Conservation (phyloP, 2,113 vertebrate species). For the Orientallactaga bullata region DNA sequence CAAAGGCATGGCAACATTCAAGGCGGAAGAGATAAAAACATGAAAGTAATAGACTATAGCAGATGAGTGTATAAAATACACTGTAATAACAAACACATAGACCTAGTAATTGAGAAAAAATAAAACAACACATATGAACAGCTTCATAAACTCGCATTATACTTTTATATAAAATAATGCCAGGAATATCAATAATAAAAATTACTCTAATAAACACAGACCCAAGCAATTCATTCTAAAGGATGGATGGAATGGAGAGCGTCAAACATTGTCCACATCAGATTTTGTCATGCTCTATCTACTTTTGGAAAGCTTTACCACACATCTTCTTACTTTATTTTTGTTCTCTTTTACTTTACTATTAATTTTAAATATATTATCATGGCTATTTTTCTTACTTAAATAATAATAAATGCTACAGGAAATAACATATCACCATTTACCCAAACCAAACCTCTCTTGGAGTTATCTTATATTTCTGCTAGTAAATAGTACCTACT, state of each 20-base stretch:
- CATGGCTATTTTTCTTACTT: background rate
- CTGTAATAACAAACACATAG: background rate
- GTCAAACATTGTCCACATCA: background rate
- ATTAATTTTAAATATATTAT: background rate
- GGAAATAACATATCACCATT: background rate
- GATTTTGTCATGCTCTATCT: background rate
- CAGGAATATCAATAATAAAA: background rate
- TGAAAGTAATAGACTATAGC: background rate
- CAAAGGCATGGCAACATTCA: background rate
- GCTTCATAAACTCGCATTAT: background rate
- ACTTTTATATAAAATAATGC: background rate
- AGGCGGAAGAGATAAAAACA: constrained; percentile 10
- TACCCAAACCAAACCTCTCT: background rate
- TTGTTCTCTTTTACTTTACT: background rate
- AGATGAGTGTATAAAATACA: background rate
- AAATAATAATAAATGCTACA: background rate
- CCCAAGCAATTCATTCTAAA: background rate
- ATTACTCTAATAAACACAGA: background rate
- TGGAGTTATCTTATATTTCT: background rate
- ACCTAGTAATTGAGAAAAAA: background rate
- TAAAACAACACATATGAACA: background rate
- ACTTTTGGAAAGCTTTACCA: background rate
- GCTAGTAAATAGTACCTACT: background rate
- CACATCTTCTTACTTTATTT: background rate
- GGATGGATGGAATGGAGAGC: background rate